phyloP scores from a whole-genome alignment of 2,113 vertebrate genomes.

The Atrichornis clamosus region DNA sequence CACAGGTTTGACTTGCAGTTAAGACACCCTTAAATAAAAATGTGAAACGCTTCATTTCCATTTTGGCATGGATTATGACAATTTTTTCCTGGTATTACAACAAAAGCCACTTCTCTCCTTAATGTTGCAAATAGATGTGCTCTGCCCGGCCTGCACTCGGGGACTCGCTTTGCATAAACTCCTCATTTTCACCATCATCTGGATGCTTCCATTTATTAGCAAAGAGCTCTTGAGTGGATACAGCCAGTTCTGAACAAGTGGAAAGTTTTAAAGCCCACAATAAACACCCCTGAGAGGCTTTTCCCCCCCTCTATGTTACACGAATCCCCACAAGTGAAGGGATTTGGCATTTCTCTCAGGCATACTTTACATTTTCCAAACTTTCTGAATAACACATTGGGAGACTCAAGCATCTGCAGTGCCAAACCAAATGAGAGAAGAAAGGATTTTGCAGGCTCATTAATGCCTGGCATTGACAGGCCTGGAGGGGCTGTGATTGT shows the following conservation, averaged over 20 bases:
- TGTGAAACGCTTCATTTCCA: accelerated
- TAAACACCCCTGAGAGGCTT: background rate
- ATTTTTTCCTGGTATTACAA: accelerated
- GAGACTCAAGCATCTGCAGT: background rate
- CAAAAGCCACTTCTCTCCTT: background rate
- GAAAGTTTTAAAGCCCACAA: background rate
- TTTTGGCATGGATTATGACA: background rate
- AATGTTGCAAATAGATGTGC: accelerated
- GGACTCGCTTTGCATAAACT: background rate
- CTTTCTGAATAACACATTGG: background rate
- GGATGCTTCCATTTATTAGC: background rate
- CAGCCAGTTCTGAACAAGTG: background rate
- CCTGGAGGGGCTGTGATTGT: background rate
- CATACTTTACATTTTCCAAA: background rate
- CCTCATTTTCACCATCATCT: accelerated
- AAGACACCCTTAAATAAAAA: background rate
- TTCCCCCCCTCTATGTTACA: background rate
- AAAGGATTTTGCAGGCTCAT: background rate
- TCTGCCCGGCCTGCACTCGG: background rate
- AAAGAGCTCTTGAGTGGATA: background rate
- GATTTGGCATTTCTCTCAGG: background rate
- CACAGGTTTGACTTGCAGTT: background rate
- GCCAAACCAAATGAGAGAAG: background rate
- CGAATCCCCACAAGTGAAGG: background rate
- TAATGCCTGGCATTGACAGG: background rate